A percentile compares a stretch with the other conserved stretches of the same genome.
phyloP scores from a whole-genome alignment of 2,888 invertebrate species.

The Ormia ochracea region DNA sequence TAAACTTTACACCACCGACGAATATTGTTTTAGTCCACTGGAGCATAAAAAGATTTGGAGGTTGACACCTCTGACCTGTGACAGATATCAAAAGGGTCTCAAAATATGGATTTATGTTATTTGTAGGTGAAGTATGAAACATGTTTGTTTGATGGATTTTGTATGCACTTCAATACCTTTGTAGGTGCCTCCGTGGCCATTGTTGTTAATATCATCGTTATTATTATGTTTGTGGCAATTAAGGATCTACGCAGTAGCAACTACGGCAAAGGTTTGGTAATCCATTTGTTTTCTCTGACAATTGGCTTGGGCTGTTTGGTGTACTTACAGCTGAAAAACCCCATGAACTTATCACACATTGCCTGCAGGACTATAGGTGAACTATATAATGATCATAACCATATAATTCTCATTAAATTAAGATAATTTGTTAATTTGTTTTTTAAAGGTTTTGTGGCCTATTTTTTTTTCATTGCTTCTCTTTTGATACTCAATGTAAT shows the following conservation, averaged over 20 bases:
- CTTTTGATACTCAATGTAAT: constrained; percentile 69
- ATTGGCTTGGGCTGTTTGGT: constrained; percentile 67
- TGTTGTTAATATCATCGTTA: constrained; percentile 67
- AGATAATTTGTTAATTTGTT: no score
- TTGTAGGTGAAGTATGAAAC: constrained; percentile 63
- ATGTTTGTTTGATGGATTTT: background rate
- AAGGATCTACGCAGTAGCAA: constrained; percentile 69
- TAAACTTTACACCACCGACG: constrained; percentile 68
- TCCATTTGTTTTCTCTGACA: constrained; percentile 67
- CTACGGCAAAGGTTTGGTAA: constrained; percentile 70
- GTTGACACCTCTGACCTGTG: constrained; percentile 68
- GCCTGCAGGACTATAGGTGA: constrained; percentile 70
- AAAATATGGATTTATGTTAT: constrained; percentile 71
- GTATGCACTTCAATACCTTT: background rate
- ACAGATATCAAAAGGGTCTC: constrained; percentile 70
- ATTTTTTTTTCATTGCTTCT: constrained; percentile 69
- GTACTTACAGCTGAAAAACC: constrained; percentile 70
- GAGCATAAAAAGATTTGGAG: constrained; percentile 69
- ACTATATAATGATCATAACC: no score
- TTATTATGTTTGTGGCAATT: constrained; percentile 67
- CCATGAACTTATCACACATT: constrained; percentile 68
- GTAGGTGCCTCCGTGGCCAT: constrained; percentile 69
- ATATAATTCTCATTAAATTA: no score
- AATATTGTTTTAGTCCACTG: constrained; percentile 70
- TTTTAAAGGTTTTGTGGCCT: constrained; percentile 68